Evolutionary conservation across 2,888 invertebrate genomes (phyloP).

Genomic region (Hypena proboscidalis): DNA sequence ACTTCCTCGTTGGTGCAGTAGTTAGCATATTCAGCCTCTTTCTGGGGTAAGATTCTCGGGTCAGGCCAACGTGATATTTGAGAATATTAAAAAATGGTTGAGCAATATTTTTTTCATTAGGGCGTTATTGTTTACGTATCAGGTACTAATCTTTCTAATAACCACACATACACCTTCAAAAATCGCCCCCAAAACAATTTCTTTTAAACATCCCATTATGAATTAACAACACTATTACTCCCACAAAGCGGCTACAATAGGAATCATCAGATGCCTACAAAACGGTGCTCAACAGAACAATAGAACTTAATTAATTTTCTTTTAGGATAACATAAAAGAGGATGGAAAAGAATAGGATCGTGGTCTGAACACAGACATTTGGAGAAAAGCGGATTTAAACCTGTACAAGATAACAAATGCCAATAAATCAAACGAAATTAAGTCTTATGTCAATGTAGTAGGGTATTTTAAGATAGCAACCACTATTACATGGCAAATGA

Average conservation of each 20-base stretch:
- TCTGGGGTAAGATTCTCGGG: too few relatives aligned
- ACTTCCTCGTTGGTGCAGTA: too few relatives aligned
- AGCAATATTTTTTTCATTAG: too few relatives aligned
- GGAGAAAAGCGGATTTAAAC: constrained; percentile 67
- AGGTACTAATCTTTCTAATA: too few relatives aligned
- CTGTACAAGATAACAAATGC: constrained; percentile 51
- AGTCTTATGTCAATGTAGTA: constrained; percentile 15
- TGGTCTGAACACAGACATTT: constrained; percentile 60
- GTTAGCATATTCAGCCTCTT: too few relatives aligned
- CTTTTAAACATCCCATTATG: constrained; percentile 11
- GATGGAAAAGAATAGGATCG: constrained; percentile 59
- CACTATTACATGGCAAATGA: constrained; percentile 48
- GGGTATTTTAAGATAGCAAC: constrained; percentile 11
- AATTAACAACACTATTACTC: constrained; percentile 23
- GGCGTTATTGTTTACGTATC: too few relatives aligned
- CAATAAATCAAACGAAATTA: constrained; percentile 14
- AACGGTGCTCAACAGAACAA: constrained; percentile 65
- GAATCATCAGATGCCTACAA: constrained; percentile 56
- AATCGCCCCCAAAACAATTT: too few relatives aligned
- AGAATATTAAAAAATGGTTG: too few relatives aligned
- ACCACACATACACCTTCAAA: too few relatives aligned
- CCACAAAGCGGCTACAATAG: constrained; percentile 37
- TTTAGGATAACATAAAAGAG: constrained; percentile 67
- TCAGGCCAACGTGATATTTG: too few relatives aligned
- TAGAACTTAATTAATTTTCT: constrained; percentile 78